These are phyloP conservation scores for Lagria hirta DNA, from an alignment of 2,888 invertebrate species.

Conservation along the genomic window DNA sequence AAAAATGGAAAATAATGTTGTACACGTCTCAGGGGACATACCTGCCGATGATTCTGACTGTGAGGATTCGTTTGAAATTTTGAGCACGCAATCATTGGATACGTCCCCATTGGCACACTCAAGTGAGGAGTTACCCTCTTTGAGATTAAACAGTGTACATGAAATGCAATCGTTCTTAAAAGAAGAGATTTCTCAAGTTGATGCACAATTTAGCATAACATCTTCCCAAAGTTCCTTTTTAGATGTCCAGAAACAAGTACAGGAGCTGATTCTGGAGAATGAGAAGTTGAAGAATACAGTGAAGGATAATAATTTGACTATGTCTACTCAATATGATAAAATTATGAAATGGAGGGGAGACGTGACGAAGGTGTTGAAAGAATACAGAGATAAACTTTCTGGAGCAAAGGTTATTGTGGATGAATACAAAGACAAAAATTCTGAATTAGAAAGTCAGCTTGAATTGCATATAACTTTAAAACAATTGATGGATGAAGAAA, in stretches of 20 bases:
- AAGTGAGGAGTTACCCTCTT: constrained; percentile 7
- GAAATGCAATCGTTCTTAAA: constrained; percentile 11
- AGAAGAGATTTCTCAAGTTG: constrained; percentile 8
- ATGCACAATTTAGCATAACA: neutral
- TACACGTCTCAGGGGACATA: too few relatives aligned
- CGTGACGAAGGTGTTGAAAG: constrained; percentile 62
- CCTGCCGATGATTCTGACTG: constrained; percentile 12
- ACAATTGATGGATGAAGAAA: constrained; percentile 31
- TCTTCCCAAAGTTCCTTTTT: constrained; percentile 72
- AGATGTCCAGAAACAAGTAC: constrained; percentile 45
- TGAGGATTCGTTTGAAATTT: constrained; percentile 21
- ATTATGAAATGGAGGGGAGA: constrained; percentile 67
- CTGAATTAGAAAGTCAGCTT: constrained; percentile 25
- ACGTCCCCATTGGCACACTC: neutral
- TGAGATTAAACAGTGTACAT: constrained; percentile 5
- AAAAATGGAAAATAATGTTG: too few relatives aligned
- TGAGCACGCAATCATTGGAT: constrained; percentile 3
- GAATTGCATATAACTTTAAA: constrained; percentile 26
- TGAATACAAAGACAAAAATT: constrained; percentile 47
- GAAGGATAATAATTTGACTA: constrained; percentile 65
- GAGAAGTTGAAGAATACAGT: constrained; percentile 56
- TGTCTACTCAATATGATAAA: constrained; percentile 66
- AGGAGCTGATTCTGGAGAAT: constrained; percentile 44
- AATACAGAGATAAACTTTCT: constrained; percentile 67
- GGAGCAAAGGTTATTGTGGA: constrained; percentile 65